Evolutionary conservation across 1,140 invertebrate genomes (phyloP).

Genomic region (Cyphomyrmex costatus): DNA sequence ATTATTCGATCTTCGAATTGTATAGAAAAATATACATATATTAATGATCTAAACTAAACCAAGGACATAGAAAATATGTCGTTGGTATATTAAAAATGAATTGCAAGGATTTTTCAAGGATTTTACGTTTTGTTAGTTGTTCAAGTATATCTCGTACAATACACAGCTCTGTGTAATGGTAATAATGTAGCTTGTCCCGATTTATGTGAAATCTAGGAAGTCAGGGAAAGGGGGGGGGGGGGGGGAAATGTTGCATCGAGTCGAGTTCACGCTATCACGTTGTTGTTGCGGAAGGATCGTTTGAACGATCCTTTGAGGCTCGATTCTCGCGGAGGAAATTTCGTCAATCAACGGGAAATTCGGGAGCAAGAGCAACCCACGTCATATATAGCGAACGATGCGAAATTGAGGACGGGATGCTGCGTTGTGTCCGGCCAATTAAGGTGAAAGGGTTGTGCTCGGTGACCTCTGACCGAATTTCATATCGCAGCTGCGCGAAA

Average conservation of each 20-base stretch:
- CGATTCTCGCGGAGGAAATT: constrained; percentile 63
- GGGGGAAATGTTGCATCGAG: constrained; percentile 52
- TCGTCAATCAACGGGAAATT: constrained; percentile 63
- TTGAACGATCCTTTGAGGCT: constrained; percentile 62
- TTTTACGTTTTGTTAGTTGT: background rate
- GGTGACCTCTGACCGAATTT: constrained; percentile 56
- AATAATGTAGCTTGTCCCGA: constrained; percentile 37
- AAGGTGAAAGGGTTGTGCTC: constrained; percentile 65
- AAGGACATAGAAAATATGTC: background rate
- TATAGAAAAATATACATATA: background rate
- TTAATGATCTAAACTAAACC: background rate
- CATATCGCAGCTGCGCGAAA: constrained; percentile 50
- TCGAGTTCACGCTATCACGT: background rate
- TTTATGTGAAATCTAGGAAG: constrained; percentile 74
- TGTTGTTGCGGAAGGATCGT: constrained; percentile 49
- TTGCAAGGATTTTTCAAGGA: background rate
- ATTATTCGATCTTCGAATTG: background rate
- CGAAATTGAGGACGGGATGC: constrained; percentile 51
- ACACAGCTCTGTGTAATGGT: background rate
- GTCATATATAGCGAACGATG: constrained; percentile 31
- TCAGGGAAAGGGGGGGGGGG: background rate
- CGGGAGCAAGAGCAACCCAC: background rate
- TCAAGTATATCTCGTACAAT: too few species aligned
- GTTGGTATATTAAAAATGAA: background rate
- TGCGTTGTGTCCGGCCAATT: constrained; percentile 44